These are phyloP conservation scores for Drosophila neonasuta DNA, from an alignment of 2,888 invertebrate genomes.

Conservation along the genomic window DNA sequence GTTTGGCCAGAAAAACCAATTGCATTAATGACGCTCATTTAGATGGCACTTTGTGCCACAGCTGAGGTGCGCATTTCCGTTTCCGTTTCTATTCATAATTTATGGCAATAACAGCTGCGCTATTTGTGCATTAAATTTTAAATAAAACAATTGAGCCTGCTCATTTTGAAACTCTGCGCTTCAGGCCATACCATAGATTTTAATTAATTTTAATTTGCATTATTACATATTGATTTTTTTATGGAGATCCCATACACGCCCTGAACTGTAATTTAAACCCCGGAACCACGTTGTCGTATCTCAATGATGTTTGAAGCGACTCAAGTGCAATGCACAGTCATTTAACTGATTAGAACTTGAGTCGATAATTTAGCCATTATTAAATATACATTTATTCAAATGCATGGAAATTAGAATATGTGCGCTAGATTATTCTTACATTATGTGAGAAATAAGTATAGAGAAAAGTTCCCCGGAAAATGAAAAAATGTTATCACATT, in stretches of 20 bases:
- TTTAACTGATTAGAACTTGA: conserved; percentile 2
- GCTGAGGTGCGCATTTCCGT: conserved; percentile 40
- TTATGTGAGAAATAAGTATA: background rate
- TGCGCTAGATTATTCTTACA: background rate
- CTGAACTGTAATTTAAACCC: background rate
- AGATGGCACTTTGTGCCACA: conserved; percentile 26
- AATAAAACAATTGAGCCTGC: conserved; percentile 5
- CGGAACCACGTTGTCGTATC: background rate
- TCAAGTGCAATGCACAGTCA: background rate
- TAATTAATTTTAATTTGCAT: background rate
- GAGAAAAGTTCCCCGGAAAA: background rate
- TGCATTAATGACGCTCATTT: conserved; percentile 49
- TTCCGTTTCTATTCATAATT: conserved; percentile 30
- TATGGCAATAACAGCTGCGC: background rate
- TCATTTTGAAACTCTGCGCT: background rate
- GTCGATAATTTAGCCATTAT: background rate
- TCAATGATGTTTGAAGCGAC: background rate
- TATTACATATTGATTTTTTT: conserved; percentile 1
- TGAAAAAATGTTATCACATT: background rate
- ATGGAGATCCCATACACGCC: background rate
- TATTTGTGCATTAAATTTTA: conserved; percentile 1
- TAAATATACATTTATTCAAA: background rate
- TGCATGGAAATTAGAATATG: no score
- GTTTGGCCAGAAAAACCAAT: conserved; percentile 50
- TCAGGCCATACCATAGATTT: background rate